Conservation (phyloP, 2,797 vertebrate genomes). For the Sylvilagus floridanus region DNA sequence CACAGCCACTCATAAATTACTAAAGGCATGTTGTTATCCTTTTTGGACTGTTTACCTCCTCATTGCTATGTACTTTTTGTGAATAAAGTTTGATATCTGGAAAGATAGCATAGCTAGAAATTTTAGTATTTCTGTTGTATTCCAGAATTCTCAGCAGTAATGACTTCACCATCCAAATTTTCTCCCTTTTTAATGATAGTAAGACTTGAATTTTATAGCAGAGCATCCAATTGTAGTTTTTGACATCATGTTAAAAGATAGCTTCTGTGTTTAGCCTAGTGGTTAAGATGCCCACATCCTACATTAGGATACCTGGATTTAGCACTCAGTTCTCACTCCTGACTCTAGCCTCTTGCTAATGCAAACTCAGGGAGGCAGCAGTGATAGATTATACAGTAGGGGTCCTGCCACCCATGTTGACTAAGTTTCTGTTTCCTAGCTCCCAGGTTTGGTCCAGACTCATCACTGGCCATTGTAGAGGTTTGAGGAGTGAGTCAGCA, state of each 20-base stretch:
- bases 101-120: background rate
- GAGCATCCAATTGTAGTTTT: background rate
- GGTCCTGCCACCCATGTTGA: no score
- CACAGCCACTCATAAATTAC: background rate
- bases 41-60: background rate
- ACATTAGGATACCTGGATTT: no score
- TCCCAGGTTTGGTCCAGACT: no score
- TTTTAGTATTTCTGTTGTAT: background rate
- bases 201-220: slow-evolving; percentile 6
- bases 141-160: background rate
- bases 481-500: no score
- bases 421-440: no score
- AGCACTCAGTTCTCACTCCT: no score
- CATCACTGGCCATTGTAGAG: no score
- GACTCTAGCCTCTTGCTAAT: no score
- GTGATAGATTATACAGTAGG: no score
- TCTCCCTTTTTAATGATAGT: background rate
- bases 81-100: background rate
- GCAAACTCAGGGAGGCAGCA: no score
- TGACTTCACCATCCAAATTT: background rate
- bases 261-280: no score
- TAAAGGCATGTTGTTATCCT: background rate
- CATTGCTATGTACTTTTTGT: background rate
- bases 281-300: no score
- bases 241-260: background rate